These are phyloP conservation scores for Coremacera marginata DNA, from an alignment of 2,888 invertebrate species.

Conservation along the genomic window DNA sequence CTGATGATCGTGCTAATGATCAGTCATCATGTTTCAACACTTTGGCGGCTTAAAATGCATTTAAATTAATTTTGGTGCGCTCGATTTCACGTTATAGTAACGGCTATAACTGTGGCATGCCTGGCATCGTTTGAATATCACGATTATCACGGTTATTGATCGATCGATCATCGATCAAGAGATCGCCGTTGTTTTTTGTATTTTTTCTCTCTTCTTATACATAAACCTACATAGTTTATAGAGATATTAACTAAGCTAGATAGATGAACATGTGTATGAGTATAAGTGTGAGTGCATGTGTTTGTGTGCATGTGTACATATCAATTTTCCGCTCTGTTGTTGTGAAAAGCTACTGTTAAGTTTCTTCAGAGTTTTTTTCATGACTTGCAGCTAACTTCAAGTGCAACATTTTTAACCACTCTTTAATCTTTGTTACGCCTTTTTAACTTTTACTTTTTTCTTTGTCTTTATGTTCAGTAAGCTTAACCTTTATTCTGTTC, in stretches of 20 bases:
- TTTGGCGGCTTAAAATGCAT: constrained; percentile 59
- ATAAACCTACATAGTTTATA: neutral
- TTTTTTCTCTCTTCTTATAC: neutral
- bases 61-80: constrained; percentile 61
- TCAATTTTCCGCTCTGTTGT: constrained; percentile 35
- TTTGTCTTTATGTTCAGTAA: constrained; percentile 29
- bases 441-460: neutral
- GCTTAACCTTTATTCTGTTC: neutral
- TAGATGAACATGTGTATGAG: neutral
- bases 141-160: constrained; percentile 21
- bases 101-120: constrained; percentile 12
- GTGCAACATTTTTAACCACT: neutral
- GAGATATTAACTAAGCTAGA: neutral
- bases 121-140: constrained; percentile 6
- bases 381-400: constrained; percentile 24
- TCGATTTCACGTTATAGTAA: constrained; percentile 8
- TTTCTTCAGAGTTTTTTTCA: neutral
- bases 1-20: constrained; percentile 43
- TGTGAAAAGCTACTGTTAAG: constrained; percentile 29
- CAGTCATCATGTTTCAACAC: constrained; percentile 63
- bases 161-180: constrained; percentile 29
- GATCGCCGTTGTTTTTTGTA: neutral
- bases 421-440: neutral
- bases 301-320: neutral
- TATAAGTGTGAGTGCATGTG: neutral